Conservation (phyloP, 2,797 vertebrate species). For the Alca torda region DNA sequence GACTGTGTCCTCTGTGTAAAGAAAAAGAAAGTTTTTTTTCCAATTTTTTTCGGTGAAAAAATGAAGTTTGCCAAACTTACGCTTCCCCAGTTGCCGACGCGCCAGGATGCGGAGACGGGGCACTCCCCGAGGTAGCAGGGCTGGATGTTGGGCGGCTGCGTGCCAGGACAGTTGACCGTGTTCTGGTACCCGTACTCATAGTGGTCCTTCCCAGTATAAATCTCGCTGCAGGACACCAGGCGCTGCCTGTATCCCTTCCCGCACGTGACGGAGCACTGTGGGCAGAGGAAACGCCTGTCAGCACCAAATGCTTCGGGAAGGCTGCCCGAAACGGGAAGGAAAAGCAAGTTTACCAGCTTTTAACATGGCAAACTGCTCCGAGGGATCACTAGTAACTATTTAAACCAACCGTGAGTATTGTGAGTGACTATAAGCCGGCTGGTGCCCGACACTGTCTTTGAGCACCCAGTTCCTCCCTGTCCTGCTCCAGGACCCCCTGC, state of each 20-base stretch:
- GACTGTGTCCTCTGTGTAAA: fast-evolving
- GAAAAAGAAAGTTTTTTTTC: not conserved
- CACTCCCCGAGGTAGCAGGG: slow-evolving; percentile 85
- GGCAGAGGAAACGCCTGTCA: not conserved
- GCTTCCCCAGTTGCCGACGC: slow-evolving; percentile 90
- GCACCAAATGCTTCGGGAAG: fast-evolving
- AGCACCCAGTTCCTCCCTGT: not conserved
- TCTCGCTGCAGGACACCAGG: slow-evolving; percentile 93
- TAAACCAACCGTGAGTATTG: not conserved
- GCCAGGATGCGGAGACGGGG: slow-evolving; percentile 82
- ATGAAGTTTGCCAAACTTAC: slow-evolving; percentile 75
- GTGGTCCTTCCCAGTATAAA: slow-evolving; percentile 90
- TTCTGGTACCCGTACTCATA: slow-evolving; percentile 93
- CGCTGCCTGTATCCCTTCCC: slow-evolving; percentile 92
- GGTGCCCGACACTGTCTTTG: not conserved
- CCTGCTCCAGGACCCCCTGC: not conserved
- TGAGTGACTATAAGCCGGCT: not conserved
- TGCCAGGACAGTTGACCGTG: slow-evolving; percentile 85
- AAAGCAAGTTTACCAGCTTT: not conserved
- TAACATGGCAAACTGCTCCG: not conserved
- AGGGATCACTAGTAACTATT: not conserved
- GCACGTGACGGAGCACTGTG: slow-evolving; percentile 92
- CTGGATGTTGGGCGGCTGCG: slow-evolving; percentile 86
- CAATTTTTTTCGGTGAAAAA: fast-evolving
- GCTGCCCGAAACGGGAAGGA: not conserved